A percentile compares a stretch with the other conserved stretches of the same genome.
Conservation (phyloP, 1,140 invertebrate species). For the Zaprionus ghesquierei region DNA sequence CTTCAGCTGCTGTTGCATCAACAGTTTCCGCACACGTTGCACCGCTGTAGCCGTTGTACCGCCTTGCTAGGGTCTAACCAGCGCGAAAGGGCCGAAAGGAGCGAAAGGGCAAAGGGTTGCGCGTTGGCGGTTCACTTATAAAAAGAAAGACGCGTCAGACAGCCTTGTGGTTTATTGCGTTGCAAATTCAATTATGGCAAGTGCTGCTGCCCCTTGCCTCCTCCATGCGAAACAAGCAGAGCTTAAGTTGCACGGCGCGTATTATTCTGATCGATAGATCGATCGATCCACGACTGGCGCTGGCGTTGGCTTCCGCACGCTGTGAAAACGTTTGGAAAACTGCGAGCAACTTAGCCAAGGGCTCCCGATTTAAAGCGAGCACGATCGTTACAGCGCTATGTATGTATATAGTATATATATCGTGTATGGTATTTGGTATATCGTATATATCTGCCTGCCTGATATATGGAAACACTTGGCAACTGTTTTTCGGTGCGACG, state of each 20-base stretch:
- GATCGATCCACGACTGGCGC: neutral
- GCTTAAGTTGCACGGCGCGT: conserved; percentile 54
- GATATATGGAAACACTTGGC: conserved; percentile 17
- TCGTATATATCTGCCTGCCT: no score
- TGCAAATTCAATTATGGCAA: conserved; percentile 42
- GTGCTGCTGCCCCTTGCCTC: neutral
- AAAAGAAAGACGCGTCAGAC: neutral
- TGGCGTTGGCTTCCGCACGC: conserved; percentile 15
- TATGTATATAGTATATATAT: conserved; percentile 4
- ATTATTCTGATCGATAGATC: neutral
- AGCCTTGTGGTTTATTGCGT: conserved; percentile 15
- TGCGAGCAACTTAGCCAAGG: conserved; percentile 8
- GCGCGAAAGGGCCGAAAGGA: neutral
- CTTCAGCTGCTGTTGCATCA: conserved; percentile 82
- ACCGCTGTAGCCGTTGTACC: conserved; percentile 81
- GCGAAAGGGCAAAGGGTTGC: neutral
- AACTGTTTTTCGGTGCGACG: conserved; percentile 13
- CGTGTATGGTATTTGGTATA: no score
- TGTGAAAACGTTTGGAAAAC: conserved; percentile 16
- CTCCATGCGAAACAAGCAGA: conserved; percentile 20
- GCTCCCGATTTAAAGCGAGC: conserved; percentile 24
- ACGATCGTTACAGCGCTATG: conserved; percentile 16
- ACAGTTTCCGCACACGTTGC: conserved; percentile 80
- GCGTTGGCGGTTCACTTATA: neutral
- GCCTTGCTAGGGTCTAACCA: conserved; percentile 34